Evolutionary conservation across 2,888 invertebrate genomes (phyloP).

Genomic region (Machimus rusticus): DNA sequence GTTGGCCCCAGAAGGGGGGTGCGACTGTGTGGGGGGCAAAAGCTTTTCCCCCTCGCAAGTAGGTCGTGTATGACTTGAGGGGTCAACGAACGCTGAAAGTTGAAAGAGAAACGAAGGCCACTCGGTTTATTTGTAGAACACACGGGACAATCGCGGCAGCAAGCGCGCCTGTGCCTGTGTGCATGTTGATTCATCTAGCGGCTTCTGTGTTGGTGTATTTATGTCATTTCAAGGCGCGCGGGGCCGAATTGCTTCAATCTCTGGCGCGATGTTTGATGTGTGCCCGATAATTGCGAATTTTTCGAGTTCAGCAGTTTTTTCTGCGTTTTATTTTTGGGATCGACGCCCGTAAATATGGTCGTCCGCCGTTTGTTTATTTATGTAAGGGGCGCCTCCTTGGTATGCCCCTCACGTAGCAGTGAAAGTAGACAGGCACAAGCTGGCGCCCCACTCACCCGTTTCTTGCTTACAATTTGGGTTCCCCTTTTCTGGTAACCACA

Average conservation of each 20-base stretch:
- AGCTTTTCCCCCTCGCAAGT: constrained; percentile 48
- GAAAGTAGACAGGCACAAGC: not conserved
- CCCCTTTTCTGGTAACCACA: not conserved
- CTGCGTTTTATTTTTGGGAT: not conserved
- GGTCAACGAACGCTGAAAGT: constrained; percentile 52
- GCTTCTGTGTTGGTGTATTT: not conserved
- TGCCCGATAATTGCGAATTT: not conserved
- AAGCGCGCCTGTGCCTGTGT: not conserved
- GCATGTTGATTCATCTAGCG: not conserved
- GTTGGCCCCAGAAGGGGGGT: not conserved
- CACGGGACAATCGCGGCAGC: not conserved
- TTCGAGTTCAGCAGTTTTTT: not conserved
- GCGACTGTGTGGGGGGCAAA: not conserved
- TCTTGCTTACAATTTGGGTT: not conserved
- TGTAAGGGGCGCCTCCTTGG: not conserved
- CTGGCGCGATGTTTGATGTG: not conserved
- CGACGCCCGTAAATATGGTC: not conserved
- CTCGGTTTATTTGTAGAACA: not conserved
- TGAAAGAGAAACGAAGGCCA: constrained; percentile 53
- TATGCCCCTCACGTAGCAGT: not conserved
- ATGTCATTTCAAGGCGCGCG: constrained; percentile 1
- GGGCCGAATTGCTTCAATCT: not conserved
- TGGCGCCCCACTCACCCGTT: not conserved
- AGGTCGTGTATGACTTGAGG: constrained; percentile 51
- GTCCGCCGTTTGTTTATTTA: not conserved